phyloP scores from a whole-genome alignment of 2,797 vertebrate genomes.

The Schizopygopsis pylzovi region DNA sequence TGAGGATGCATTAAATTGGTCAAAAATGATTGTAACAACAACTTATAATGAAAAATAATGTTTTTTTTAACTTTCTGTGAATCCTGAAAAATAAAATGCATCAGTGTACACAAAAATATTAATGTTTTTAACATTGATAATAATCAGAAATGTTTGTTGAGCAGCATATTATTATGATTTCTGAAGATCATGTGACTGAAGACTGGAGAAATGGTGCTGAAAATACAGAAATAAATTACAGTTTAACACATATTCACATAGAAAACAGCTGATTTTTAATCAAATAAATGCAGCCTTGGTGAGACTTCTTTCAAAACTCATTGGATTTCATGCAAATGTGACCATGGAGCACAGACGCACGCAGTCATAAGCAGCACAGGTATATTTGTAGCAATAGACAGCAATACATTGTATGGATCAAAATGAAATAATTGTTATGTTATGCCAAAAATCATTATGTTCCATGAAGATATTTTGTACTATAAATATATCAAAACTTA shows the following conservation, averaged over 20 bases:
- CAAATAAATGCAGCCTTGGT: no score
- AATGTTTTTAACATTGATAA: neutral
- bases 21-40: neutral
- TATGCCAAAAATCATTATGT: no score
- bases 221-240: neutral
- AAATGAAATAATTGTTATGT: no score
- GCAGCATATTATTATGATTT: neutral
- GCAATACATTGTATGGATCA: no score
- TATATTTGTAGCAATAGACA: no score
- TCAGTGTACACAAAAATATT: neutral
- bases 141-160: neutral
- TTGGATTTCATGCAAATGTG: no score
- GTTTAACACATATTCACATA: no score
- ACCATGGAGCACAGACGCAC: accelerated
- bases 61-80: neutral
- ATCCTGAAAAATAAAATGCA: neutral
- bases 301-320: no score
- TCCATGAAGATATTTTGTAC: neutral
- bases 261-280: neutral
- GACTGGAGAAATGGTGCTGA: neutral
- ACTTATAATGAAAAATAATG: neutral
- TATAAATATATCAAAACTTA: neutral
- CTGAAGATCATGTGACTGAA: neutral
- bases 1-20: neutral
- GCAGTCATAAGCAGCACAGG: no score